phyloP scores from a whole-genome alignment of 2,797 vertebrate genomes.

The Gymnoscopelus microlampas region DNA sequence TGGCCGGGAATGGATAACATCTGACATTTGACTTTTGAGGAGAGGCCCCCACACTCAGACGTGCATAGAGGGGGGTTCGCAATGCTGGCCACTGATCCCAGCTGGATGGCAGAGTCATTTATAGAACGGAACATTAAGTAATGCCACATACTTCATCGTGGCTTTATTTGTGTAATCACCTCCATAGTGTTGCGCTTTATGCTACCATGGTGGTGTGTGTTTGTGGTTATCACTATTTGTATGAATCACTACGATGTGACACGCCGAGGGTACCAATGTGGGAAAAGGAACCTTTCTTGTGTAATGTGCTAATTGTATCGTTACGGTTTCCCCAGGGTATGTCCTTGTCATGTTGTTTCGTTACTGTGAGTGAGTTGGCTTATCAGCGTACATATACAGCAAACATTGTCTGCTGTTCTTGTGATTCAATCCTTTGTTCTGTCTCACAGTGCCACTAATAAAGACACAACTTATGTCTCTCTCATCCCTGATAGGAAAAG shows the following conservation, averaged over 20 bases:
- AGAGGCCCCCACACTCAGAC: constrained; percentile 63
- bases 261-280: neutral
- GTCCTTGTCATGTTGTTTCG: constrained; percentile 10
- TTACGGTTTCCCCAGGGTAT: neutral
- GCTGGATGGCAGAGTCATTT: constrained; percentile 76
- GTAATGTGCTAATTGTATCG: neutral
- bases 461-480: neutral
- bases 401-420: neutral
- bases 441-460: neutral
- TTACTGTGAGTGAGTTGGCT: constrained; percentile 28
- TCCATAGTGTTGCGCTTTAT: constrained; percentile 42
- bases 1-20: constrained; percentile 70
- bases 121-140: constrained; percentile 78
- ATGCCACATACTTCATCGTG: constrained; percentile 62
- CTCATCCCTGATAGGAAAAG: too few relatives aligned
- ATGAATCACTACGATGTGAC: neutral
- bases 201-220: constrained; percentile 2
- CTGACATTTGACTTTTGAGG: constrained; percentile 83
- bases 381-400: constrained; percentile 33
- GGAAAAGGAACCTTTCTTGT: neutral
- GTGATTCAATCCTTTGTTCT: neutral
- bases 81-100: constrained; percentile 72
- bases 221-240: neutral
- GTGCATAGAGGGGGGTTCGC: constrained; percentile 45
- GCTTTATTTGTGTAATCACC: constrained; percentile 51